Evolutionary conservation across 2,888 invertebrate species (phyloP), one percentile per base, ranked within the genome.

Genomic region (Lysandra bellargus): DNA sequence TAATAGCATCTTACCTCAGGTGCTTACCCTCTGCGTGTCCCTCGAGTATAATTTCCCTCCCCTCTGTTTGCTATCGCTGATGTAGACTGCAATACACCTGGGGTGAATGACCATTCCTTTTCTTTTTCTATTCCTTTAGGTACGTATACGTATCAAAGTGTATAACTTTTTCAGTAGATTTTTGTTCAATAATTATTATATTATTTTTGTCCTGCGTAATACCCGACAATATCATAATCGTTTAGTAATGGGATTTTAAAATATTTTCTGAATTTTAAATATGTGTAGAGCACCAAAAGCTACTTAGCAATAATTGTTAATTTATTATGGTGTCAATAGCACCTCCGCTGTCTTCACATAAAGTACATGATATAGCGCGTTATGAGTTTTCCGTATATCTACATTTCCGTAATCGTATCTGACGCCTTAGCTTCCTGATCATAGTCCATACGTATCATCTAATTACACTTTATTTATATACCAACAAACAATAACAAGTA

Each of bases 41-140:
- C 91, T 84, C 82, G 89, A 87, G 92, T 82, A 83, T 86, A 85
- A 90, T 89, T 88, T 85, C 86, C 84, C 85, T 84, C 86, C 90
- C 92, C 88, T 84, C 84, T 85, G 83, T 84, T 85, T 86, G 85
- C 84, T 84, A 86, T 85, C 85, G 81, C 84, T 83, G 82, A 83
- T 83, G 81, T 83, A 88, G 85, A 87, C 87, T 84, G 85, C 85
- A 85, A 87, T 83, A 83, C 84, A 84, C 84, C 85, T 84, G 82
- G 89, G 89, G 89, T 90, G 89, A 91, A 91, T 88, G 82, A 90
- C 86, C 82, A 81, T 81, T 81, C 69, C 40, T 78, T 81, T 84
- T 87, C 86, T 89, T 86, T 88, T 44, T 79, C 57, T n/a, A 76
- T 76, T 76, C 33, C 30, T 57, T 53, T 49, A 44, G 49, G 33